phyloP scores from a whole-genome alignment of 1,140 invertebrate species.

The Amphibalanus amphitrite region DNA sequence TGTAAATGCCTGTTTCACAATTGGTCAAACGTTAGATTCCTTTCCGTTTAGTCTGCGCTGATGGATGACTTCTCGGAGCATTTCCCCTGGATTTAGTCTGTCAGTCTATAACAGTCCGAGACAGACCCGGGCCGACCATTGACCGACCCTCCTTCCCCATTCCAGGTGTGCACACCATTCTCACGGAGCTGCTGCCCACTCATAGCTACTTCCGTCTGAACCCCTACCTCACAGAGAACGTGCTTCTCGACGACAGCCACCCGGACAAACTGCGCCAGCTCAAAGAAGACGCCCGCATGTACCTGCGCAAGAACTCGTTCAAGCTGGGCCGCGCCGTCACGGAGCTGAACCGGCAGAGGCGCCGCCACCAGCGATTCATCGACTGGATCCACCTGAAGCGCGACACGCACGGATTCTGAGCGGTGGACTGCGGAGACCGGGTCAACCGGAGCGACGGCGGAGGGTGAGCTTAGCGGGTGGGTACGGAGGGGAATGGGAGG shows the following conservation, averaged over 20 bases:
- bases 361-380: neutral
- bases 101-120: no score
- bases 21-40: no score
- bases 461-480: no score
- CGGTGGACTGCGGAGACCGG: no score
- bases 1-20: no score
- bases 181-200: constrained; percentile 61
- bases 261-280: constrained; percentile 34
- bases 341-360: neutral
- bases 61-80: no score
- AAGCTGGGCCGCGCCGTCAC: constrained; percentile 22
- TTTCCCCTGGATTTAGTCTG: no score
- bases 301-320: constrained; percentile 32
- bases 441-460: no score
- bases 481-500: no score
- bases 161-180: constrained; percentile 55
- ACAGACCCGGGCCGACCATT: no score
- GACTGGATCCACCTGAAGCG: neutral
- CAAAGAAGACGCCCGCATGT: constrained; percentile 32
- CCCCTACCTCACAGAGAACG: constrained; percentile 65
- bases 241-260: constrained; percentile 65
- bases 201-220: constrained; percentile 75
- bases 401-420: neutral
- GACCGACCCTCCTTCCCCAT: constrained; percentile 19
- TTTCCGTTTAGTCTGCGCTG: no score